Evolutionary conservation across 2,113 vertebrate genomes (phyloP).

Genomic region (Parotia lawesii): DNA sequence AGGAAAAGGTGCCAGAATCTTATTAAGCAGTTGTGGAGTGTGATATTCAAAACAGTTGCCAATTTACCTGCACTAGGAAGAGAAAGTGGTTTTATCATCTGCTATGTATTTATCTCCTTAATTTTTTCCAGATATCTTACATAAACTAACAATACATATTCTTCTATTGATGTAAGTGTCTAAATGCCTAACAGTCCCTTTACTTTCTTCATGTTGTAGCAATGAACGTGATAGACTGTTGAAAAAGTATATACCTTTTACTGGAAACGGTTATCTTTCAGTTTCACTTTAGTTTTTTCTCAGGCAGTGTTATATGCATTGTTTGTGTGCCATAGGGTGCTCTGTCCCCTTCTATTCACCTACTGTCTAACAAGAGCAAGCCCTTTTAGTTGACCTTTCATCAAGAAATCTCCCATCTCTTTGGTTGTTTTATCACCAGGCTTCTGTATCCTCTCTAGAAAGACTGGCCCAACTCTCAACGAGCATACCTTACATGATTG

Average conservation of each 20-base stretch:
- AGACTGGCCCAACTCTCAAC: not conserved
- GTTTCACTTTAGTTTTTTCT: slow-evolving; percentile 11
- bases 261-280: not conserved
- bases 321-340: not conserved
- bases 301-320: not conserved
- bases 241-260: not conserved
- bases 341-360: not conserved
- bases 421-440: not conserved
- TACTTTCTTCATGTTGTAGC: not conserved
- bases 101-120: not conserved
- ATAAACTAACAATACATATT: not conserved
- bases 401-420: not conserved
- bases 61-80: not conserved
- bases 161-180: not conserved
- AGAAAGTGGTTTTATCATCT: not conserved
- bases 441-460: not conserved
- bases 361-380: not conserved
- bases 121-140: not conserved
- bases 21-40: not conserved
- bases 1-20: not conserved
- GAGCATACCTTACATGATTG: not conserved
- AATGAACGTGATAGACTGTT: not conserved
- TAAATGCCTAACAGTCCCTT: not conserved
- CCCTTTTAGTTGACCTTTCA: not conserved
- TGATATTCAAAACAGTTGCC: not conserved